Conservation (phyloP, 2,113 vertebrate species). For the Alectura lathami region DNA sequence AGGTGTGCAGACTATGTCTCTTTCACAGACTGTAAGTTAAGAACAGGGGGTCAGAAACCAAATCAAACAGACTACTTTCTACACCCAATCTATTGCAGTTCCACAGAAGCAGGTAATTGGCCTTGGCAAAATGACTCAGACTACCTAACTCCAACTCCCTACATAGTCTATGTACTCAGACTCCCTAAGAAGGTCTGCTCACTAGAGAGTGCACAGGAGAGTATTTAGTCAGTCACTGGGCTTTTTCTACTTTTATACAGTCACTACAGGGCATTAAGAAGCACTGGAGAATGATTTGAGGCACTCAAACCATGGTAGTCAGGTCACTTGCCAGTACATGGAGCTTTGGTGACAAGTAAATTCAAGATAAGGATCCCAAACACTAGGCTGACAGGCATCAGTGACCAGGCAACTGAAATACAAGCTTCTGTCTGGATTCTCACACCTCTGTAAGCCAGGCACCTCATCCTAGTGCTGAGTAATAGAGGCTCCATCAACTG, state of each 20-base stretch:
- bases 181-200: background rate
- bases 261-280: background rate
- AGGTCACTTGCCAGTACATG: background rate
- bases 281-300: background rate
- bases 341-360: background rate
- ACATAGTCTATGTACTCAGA: background rate
- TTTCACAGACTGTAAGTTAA: background rate
- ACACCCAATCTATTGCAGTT: background rate
- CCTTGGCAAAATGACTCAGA: background rate
- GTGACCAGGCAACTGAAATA: background rate
- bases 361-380: background rate
- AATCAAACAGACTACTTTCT: background rate
- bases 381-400: background rate
- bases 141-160: background rate
- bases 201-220: background rate
- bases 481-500: fast-evolving
- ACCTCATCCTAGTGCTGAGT: background rate
- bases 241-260: background rate
- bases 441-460: background rate
- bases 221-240: background rate
- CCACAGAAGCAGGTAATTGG: background rate
- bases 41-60: background rate
- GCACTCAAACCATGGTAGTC: background rate
- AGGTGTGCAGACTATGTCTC: background rate
- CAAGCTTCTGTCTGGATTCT: background rate